Evolutionary conservation across 2,113 vertebrate species (phyloP), one percentile per base, ranked within the genome.

Genomic region (Dipodomys ordii): DNA sequence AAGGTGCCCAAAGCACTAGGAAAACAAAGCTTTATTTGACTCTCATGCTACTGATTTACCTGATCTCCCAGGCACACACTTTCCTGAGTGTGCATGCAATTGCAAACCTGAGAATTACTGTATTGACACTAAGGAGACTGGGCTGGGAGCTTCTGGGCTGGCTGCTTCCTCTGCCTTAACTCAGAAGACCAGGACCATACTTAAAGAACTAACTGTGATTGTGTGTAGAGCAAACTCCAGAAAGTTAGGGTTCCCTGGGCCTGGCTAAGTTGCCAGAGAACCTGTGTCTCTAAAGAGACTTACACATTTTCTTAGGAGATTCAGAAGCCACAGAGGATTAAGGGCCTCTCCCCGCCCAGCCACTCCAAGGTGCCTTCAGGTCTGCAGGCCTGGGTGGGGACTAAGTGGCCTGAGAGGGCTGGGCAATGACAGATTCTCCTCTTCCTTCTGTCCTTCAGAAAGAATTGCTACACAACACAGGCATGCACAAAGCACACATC

Each of bases 71-170:
- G 0, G 53, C 18, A 84, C 67, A 84, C 20, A 78, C 11, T 23
- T 3, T 5, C 57, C 65, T 28, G 65, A 25, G 39, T 7, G 23
- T 8, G 4, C 30, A 19, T 15, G 13, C 71, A 92, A 39, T 69
- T 68, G 30, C 80, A 92, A 96, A 95, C 90, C 71, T 88, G 77
- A 67, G 85, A 93, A 92, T 92, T 95, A 94, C 89, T 25, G 2
- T 94, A 96, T 91, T 92, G 78, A 91, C 68, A 25, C 0, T 57
- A 95, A 91, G 57, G 92, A 44, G 86, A 74, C n/a, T 46, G 60
- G 68, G 35, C 12, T 62, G n/a, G 28, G 77, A 9, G 67, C 57
- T 57, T 69, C 19, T 79, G 79, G 87, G 73, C 46, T 81, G 27
- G 20, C 30, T 71, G 20, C 22, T 84, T 0, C 2, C 65, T 94